phyloP scores from a whole-genome alignment of 2,113 vertebrate species.

The Ardeotis arabs region DNA sequence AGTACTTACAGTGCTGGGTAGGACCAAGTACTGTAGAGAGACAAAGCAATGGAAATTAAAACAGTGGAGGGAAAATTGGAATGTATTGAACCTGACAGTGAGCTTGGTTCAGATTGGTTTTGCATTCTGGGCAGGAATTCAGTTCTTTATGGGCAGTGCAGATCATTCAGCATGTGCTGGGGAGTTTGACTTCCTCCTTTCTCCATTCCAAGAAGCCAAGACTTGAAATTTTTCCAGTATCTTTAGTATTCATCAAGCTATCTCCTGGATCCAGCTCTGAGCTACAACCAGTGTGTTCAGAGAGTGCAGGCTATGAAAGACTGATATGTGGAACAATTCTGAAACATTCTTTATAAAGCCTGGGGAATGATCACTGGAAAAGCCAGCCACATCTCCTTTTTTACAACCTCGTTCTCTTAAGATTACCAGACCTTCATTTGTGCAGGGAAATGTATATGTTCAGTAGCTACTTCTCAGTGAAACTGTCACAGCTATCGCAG shows the following conservation, averaged over 20 bases:
- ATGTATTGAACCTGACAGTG: neutral
- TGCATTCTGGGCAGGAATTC: neutral
- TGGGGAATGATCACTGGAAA: neutral
- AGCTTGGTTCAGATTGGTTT: neutral
- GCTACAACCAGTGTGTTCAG: neutral
- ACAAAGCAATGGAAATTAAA: neutral
- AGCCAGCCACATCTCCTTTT: neutral
- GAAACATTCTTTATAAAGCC: neutral
- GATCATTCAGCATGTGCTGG: neutral
- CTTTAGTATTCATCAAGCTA: neutral
- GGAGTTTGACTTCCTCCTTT: neutral
- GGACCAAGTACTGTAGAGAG: neutral
- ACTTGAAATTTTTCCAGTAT: neutral
- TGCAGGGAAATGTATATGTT: neutral
- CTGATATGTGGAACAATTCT: neutral
- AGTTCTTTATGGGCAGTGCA: neutral
- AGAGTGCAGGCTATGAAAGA: neutral
- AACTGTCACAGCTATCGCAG: neutral
- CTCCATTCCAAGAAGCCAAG: neutral
- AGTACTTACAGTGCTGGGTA: neutral
- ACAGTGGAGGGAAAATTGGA: neutral
- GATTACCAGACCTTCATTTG: neutral
- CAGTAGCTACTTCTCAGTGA: neutral
- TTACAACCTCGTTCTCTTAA: neutral
- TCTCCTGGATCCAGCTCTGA: neutral